Conservation (phyloP, 1,140 invertebrate genomes). For the Homalodisca vitripennis region DNA sequence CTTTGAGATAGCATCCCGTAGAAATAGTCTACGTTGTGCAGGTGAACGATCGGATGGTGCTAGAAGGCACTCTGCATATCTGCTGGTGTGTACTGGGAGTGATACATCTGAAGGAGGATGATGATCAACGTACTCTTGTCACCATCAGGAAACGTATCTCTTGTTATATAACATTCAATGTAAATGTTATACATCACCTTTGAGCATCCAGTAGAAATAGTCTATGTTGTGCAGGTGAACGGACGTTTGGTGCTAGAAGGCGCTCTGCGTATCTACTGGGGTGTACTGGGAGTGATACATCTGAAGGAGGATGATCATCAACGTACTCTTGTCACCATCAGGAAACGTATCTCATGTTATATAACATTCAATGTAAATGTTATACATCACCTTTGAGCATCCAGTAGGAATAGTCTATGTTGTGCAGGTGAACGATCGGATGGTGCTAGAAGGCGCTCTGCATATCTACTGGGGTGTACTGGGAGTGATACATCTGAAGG, state of each 20-base stretch:
- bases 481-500: conserved; percentile 80
- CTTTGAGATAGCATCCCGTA: too few species aligned
- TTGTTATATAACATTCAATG: conserved; percentile 52
- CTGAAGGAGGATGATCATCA: conserved; percentile 86
- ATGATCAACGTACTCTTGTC: conserved; percentile 75
- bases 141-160: conserved; percentile 69
- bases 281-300: conserved; percentile 78
- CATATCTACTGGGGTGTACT: conserved; percentile 83
- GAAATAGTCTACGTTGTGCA: too few species aligned
- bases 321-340: conserved; percentile 66
- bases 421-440: conserved; percentile 66
- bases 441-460: conserved; percentile 77
- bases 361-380: too few species aligned
- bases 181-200: too few species aligned
- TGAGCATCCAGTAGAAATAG: too few species aligned
- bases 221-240: conserved; percentile 60
- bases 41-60: conserved; percentile 72
- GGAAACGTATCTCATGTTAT: conserved; percentile 64
- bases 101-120: conserved; percentile 84
- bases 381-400: too few species aligned
- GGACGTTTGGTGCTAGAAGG: conserved; percentile 77
- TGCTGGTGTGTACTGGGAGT: conserved; percentile 83
- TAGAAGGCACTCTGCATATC: conserved; percentile 79
- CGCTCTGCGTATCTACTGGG: conserved; percentile 82
- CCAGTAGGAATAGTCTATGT: too few species aligned